phyloP scores from a whole-genome alignment of 2,797 vertebrate species.

The Octomys mimax region DNA sequence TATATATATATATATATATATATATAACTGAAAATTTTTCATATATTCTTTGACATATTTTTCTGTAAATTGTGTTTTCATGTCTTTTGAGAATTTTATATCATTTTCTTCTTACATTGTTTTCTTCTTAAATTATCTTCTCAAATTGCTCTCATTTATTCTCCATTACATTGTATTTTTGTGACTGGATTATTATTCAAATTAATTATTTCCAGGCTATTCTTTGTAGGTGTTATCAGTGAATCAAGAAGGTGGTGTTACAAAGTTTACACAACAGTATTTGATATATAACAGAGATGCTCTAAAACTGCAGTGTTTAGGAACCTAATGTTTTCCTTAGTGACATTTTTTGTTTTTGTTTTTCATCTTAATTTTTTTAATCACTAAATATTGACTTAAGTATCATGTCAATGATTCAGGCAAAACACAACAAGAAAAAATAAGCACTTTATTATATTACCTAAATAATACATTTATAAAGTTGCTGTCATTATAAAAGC shows the following conservation, averaged over 20 bases:
- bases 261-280: neutral
- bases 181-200: neutral
- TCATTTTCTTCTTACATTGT: neutral
- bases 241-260: neutral
- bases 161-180: neutral
- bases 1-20: neutral
- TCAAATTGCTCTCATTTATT: neutral
- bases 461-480: neutral
- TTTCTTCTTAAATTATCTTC: constrained; percentile 31
- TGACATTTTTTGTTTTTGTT: neutral
- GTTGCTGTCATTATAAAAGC: constrained; percentile 67
- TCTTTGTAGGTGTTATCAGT: neutral
- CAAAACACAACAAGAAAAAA: constrained; percentile 17
- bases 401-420: constrained; percentile 44
- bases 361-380: constrained; percentile 19
- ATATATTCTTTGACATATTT: neutral
- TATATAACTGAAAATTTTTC: neutral
- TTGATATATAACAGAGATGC: neutral
- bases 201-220: neutral
- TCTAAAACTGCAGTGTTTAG: constrained; percentile 21
- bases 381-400: constrained; percentile 51
- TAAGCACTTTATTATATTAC: neutral
- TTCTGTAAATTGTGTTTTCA: neutral
- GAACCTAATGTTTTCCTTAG: neutral
- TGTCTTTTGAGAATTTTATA: neutral